Percentiles rank a stretch among this genome's conserved stretches.
These are phyloP conservation scores for Sphaerophoria rueppellii DNA, from an alignment of 2,888 invertebrate genomes.

Conservation along the genomic window DNA sequence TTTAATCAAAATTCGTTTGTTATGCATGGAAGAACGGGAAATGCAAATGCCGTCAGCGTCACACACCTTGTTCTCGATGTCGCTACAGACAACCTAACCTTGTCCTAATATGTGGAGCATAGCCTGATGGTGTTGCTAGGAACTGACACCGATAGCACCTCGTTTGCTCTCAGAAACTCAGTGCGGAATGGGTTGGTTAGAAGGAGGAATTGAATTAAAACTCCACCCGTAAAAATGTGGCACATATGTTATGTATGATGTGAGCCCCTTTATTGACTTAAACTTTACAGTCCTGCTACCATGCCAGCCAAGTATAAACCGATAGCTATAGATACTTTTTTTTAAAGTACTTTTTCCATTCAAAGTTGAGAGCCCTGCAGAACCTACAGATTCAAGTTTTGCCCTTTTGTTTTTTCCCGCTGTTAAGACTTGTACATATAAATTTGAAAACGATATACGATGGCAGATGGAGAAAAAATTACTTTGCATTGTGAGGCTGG, in stretches of 20 bases:
- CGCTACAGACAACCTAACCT: conserved; percentile 33
- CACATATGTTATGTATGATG: background rate
- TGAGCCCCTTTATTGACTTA: conserved; percentile 48
- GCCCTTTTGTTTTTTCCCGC: background rate
- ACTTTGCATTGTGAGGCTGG: conserved; percentile 27
- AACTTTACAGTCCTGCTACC: conserved; percentile 26
- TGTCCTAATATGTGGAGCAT: conserved; percentile 44
- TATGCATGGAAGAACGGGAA: conserved; percentile 23
- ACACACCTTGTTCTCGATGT: too few species aligned
- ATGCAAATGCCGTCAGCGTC: too few species aligned
- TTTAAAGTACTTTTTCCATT: conserved; percentile 26
- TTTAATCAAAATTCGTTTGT: conserved; percentile 61
- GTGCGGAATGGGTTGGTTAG: background rate
- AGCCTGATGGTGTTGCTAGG: conserved; percentile 4
- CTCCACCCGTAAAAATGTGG: conserved; percentile 18
- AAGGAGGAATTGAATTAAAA: conserved; percentile 2
- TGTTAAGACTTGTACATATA: background rate
- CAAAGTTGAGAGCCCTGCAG: background rate
- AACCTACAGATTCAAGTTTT: background rate
- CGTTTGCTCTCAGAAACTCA: too few species aligned
- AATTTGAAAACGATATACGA: conserved; percentile 23
- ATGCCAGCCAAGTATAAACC: background rate
- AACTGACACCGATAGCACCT: background rate
- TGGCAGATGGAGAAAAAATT: conserved; percentile 1
- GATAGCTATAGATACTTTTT: conserved; percentile 27